Base-by-base conservation (phyloP, 2,888 invertebrate species). In the Apamea epomidion region DNA sequence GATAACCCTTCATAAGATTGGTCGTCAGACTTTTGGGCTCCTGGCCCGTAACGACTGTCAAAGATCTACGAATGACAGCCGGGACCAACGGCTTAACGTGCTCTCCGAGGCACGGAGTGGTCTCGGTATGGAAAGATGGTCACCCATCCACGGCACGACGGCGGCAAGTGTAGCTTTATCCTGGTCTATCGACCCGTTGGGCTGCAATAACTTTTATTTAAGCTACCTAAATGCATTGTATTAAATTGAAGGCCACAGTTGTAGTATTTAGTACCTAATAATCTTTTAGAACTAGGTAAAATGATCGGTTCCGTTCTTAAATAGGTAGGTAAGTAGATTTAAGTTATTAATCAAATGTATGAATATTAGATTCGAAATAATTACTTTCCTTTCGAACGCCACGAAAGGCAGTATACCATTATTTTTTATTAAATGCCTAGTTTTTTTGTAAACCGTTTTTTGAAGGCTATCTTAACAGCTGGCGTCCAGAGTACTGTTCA, bases 341-440 rank as follows among this genome's bases (percentile, higher is more conserved):
- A 32, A 32, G 32, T 32, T 12, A 21, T 48, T 48, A 16, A n/a
- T 48, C 0, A 75, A 60, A n/a, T n/a, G 18, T n/a, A 48, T 76
- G 32, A 48, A 51, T 62, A 25, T 62, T 51, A 5, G 16, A 64
- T 78, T 64, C 25, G 25, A 79, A 21, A 51, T 78, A 18, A 42
- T 79, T 32, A 79, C 29, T 10, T 64, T 37, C 0, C 16, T 51
- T 14, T 42, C 18, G 18, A 51, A 42, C 37, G 18, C 42, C 48
- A 78, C 29, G 18, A 37, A 37, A 37, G 5, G 25, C 32, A 45
- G 1, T 10, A 69, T 6, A n/a, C 12, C 2, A 32, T 25, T 16
- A 16, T 16, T 16, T 16, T 72, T 7, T 12, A 10, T n/a, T 10
- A n/a, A n/a, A n/a, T n/a, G n/a, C n/a, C n/a, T n/a, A 5, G 0